Evolutionary conservation across 2,113 vertebrate species (phyloP), one percentile per base, ranked within the genome.

Genomic region (Anoplopoma fimbria): DNA sequence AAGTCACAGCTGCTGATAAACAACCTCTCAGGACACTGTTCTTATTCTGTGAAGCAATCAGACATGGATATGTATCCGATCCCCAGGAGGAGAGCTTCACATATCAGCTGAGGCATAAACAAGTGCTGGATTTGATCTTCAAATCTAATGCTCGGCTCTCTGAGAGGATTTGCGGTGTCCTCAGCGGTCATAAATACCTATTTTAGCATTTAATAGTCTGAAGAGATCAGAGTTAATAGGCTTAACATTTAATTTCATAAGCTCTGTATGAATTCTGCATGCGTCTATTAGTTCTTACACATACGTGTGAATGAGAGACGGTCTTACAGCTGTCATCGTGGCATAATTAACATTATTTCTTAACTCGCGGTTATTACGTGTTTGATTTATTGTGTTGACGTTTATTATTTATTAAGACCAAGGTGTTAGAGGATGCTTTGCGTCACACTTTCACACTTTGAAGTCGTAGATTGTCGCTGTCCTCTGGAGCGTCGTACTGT

Each of bases 211-310:
- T 81, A 76, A 84, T 40, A 55, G 27, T 40, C 51, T 25, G 42
- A 49, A 23, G 25, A 40, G 31, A 69, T 69, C 19, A 7, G 0
- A 19, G 25, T 69, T 80, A 33, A 82, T 63, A 34, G 79, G 31
- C 75, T 89, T 67, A 72, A 70, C 71, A 17, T 82, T 85, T 72
- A 34, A 77, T 76, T 86, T 77, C 36, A 62, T 57, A 12, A 31
- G 23, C 69, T 55, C 17, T 6, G n/a, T 21, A 7, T 76, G 57
- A 83, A 83, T 88, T 81, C 67, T 78, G 47, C 63, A 34, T 19
- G 31, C 15, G 23, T 61, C 76, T 57, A 34, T 73, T 25, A 81
- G 69, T 69, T 83, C 27, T 89, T 13, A 34, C 79, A 76, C 65
- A 6, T 51, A 6, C 25, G 62, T 81, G 81, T 33, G 68, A 88